Evolutionary conservation across 1,140 invertebrate genomes (phyloP), one percentile per base, ranked within the genome.

Genomic region (Drosophila lacertosa): DNA sequence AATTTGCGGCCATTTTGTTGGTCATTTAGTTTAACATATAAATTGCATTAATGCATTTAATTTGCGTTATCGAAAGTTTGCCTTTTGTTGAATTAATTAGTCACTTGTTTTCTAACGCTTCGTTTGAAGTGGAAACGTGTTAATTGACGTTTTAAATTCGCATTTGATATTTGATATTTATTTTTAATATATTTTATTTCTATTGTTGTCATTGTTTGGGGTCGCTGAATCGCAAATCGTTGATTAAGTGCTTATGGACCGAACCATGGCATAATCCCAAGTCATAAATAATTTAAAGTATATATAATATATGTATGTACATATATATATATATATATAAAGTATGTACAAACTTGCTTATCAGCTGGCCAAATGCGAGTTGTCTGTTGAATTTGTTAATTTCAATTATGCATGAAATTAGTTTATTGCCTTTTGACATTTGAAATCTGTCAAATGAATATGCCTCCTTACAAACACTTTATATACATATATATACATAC

Each of bases 401-500:
- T 82, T 86, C 77, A 86, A 86, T 88, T 86, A 88, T 57, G 82
- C 82, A 77, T 73, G 67, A 86, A 86, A 86, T 82, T 71, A 60
- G 82, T 82, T 86, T 77, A 82, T 82, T 86, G 74, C 81, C 82
- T 62, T 69, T 53, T 80, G 82, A 78, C 82, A 74, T 82, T 77
- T 86, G 42, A 81, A 72, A 66, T 57, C 55, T 72, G 62, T 65
- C 65, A 29, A 47, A 24, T 44, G 42, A 15, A 45, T 13, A 40
- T 20, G 2, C 18, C n/a, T n/a, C n/a, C n/a, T n/a, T n/a, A n/a
- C n/a, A n/a, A n/a, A n/a, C n/a, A n/a, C n/a, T n/a, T 20, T 40
- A 44, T 11, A 58, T 22, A 33, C 18, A 59, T 26, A 39, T 7
- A 37, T 11, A 24, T 11, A n/a, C n/a, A 39, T 11, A 63, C 15